Conservation (phyloP, 2,797 vertebrate genomes). For the Eidolon dupreanum region DNA sequence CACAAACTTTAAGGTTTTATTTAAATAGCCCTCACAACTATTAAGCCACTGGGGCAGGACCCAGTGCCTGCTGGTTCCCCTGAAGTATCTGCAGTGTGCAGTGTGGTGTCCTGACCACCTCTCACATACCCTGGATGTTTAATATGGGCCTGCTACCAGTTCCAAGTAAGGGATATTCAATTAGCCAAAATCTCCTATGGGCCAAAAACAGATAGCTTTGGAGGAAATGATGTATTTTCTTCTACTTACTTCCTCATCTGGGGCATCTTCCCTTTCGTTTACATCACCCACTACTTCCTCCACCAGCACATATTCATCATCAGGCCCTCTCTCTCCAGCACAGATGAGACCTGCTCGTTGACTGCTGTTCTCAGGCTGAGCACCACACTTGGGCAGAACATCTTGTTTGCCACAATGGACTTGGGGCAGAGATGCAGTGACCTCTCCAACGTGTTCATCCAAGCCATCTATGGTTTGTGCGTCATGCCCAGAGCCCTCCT, state of each 20-base stretch:
- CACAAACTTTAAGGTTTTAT: not conserved
- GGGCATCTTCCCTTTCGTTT: conserved; percentile 12
- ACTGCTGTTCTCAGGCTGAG: conserved; percentile 47
- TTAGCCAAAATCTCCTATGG: not conserved
- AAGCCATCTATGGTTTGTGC: not conserved
- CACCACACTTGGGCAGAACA: conserved; percentile 58
- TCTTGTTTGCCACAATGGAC: conserved; percentile 58
- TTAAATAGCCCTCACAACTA: not conserved
- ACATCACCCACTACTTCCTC: conserved; percentile 78
- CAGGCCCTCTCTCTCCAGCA: not conserved
- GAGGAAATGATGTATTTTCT: not conserved
- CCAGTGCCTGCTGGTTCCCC: not conserved
- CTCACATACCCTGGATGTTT: not conserved
- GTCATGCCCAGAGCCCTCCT: not conserved
- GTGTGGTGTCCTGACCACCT: not conserved
- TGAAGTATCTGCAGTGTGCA: not conserved
- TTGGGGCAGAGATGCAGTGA: not conserved
- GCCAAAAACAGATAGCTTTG: not conserved
- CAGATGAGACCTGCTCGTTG: not conserved
- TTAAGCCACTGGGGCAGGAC: not conserved
- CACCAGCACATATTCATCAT: conserved; percentile 87
- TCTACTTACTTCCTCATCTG: conserved; percentile 43
- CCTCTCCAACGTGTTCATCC: conserved; percentile 14
- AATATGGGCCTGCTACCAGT: not conserved
- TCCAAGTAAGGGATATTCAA: not conserved